Evolutionary conservation across 1,140 invertebrate species (phyloP), one percentile per base, ranked within the genome.

Genomic region (Dreissena rostriformis): DNA sequence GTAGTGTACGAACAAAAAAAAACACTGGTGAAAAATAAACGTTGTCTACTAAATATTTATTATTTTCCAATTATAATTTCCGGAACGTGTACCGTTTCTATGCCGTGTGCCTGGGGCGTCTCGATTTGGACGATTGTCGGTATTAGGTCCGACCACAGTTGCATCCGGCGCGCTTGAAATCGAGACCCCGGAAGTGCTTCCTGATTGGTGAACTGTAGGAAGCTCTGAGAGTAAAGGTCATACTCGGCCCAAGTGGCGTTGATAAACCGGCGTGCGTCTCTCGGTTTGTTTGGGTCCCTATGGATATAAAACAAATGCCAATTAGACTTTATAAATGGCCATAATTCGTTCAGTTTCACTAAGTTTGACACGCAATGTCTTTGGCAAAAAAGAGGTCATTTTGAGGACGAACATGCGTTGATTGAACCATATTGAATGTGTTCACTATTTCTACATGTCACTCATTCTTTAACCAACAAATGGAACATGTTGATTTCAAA

Each of bases 281-380:
- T 77, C 29, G 75, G 75, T 15, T 24, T 22, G 55, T 66, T 77
- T 7, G 75, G 75, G 39, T 77, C 61, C 15, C 75, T 77, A 29
- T 39, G 22, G 22, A 61, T n/a, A 11, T 61, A 61, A 4, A 39
- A 39, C 39, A 72, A 39, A 49, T 67, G 29, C 22, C 1, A 67
- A 63, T 11, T 63, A 5, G 61, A 19, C 24, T 63, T n/a, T 19
- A 24, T 19, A 63, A n/a, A 24, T 63, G 19, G 2, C 24, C 19
- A 63, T n/a, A 63, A n/a, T 6, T 63, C 24, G 19, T 63, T 63
- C 19, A n/a, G 19, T n/a, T 63, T n/a, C 19, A 19, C n/a, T n/a
- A n/a, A n/a, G n/a, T n/a, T n/a, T n/a, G n/a, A n/a, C n/a, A n/a
- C n/a, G n/a, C 24, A 19, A 24, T 63, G 24, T n/a, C 24, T 11